Evolutionary conservation across 2,888 invertebrate genomes (phyloP), one percentile per base, ranked within the genome.

Genomic region (Lucinisca nassula): DNA sequence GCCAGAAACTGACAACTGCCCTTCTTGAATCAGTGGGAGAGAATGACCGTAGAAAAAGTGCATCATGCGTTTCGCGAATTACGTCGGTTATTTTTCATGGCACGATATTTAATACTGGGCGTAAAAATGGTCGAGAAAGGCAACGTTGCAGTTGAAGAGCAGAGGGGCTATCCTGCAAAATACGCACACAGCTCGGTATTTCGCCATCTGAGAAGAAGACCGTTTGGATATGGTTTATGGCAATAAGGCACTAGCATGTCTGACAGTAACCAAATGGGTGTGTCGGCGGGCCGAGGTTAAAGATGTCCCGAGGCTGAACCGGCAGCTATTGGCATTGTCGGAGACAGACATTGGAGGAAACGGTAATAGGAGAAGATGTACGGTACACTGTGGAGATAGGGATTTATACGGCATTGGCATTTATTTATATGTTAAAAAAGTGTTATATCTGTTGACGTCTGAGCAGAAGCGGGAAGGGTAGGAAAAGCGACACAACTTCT

Each of bases 201-300:
- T 35, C 49, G 21, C 45, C 51, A 51, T 8, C 1, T 1, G 40
- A 73, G 6, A 73, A 27, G 40, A 73, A 40, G 38, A 32, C 35
- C 21, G n/a, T 51, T 14, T 76, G 38, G 49, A 76, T 51, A 51
- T 27, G 32, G 30, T 45, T 30, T 49, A 51, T 76, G 75, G 51
- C 6, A 24, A 76, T 32, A 76, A 17, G 27, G 75, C 51, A 37
- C 49, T 45, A 49, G 3, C 45, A 49, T 40, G 45, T 75, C 35
- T 49, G 10, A 75, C 75, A 49, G 75, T 75, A 14, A 75, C 38
- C 30, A 75, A 40, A 75, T 75, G 75, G 75, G 35, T 14, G 24
- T 4, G 6, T n/a, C n/a, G 75, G 3, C 17, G 75, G 24, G n/a
- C n/a, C 10, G 49, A 38, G 32, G 45, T 76, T 30, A 51, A 51